Percentiles rank a stretch among this genome's conserved stretches.
Evolutionary conservation across 2,888 invertebrate genomes (phyloP).

Genomic region (Adelognathus sp.): DNA sequence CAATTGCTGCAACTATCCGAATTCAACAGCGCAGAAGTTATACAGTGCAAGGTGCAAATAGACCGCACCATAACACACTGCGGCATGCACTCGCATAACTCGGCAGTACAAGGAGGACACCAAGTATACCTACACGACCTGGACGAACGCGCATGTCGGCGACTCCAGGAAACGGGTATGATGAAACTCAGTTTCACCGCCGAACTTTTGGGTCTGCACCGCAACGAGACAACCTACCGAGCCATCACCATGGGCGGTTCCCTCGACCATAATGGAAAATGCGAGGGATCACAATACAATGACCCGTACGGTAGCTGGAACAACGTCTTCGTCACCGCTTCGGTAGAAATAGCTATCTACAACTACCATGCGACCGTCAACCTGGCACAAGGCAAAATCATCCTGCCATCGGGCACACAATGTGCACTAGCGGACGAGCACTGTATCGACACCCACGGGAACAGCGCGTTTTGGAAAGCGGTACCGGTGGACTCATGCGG

Average conservation of each 20-base stretch:
- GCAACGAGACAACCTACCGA: not conserved
- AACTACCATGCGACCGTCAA: not conserved
- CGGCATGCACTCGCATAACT: not conserved
- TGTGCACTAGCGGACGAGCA: not conserved
- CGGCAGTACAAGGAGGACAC: not conserved
- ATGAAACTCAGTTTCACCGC: not conserved
- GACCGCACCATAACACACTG: not conserved
- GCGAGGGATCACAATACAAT: not conserved
- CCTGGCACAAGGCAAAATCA: not conserved
- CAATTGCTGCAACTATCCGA: not conserved
- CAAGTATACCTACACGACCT: not conserved
- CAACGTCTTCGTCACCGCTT: constrained; percentile 12
- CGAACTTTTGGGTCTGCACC: not conserved
- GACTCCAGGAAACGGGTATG: not conserved
- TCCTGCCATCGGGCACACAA: not conserved
- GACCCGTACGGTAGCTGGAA: constrained; percentile 7
- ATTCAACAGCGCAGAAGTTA: not conserved
- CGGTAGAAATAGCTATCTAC: not conserved
- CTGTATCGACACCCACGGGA: constrained; percentile 5
- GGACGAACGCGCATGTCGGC: not conserved
- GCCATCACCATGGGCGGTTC: not conserved
- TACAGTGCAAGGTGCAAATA: not conserved
- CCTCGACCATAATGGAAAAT: not conserved
- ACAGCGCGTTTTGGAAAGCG: constrained; percentile 18
- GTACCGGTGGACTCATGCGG: not conserved